phyloP scores from a whole-genome alignment of 2,888 invertebrate genomes.

The Chouioia cunea region DNA sequence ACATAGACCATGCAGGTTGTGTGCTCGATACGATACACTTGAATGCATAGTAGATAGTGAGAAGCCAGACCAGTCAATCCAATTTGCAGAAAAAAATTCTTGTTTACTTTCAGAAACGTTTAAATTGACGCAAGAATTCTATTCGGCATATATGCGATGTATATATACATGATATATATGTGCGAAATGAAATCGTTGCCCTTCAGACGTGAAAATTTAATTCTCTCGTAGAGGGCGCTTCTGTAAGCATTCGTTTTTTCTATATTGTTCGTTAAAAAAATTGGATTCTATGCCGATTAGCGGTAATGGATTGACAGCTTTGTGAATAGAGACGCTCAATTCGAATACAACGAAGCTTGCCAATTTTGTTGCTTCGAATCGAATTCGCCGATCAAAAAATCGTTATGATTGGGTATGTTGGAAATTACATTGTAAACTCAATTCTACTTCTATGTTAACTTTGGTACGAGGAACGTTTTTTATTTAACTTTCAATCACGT shows the following conservation, averaged over 20 bases:
- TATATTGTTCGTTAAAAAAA: not conserved
- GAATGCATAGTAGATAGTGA: not conserved
- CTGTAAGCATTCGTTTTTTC: not conserved
- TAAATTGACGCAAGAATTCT: slow-evolving; percentile 16
- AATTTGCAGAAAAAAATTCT: slow-evolving; percentile 27
- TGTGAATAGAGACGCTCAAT: slow-evolving; percentile 13
- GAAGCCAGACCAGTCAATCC: slow-evolving; percentile 4
- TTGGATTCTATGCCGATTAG: slow-evolving; percentile 3
- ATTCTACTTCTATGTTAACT: too few species aligned
- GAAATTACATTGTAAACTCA: too few species aligned
- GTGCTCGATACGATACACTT: not conserved
- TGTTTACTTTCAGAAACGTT: slow-evolving; percentile 24
- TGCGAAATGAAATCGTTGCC: not conserved
- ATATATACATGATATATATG: too few species aligned
- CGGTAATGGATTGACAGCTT: slow-evolving; percentile 22
- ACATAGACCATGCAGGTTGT: not conserved
- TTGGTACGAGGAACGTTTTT: too few species aligned
- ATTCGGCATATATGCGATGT: too few species aligned
- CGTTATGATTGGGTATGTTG: too few species aligned
- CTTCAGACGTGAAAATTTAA: slow-evolving; percentile 26
- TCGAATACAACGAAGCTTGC: not conserved
- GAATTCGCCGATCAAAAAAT: too few species aligned
- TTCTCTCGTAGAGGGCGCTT: not conserved
- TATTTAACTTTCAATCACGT: too few species aligned
- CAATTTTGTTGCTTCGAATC: too few species aligned